Conservation (phyloP, 2,797 vertebrate genomes). For the Antennarius maculatus region DNA sequence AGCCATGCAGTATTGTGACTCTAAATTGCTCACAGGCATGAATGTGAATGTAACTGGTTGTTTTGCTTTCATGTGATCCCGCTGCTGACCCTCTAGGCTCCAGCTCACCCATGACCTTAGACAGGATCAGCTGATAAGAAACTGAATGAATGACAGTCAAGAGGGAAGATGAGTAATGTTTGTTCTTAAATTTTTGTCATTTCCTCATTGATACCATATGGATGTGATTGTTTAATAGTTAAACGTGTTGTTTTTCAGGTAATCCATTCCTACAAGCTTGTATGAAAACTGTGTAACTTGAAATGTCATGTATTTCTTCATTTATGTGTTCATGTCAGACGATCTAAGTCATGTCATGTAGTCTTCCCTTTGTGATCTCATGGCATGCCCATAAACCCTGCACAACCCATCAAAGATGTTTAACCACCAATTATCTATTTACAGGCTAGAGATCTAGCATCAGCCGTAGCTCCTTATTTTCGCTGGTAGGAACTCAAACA, state of each 20-base stretch:
- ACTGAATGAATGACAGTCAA: neutral
- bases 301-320: constrained; percentile 34
- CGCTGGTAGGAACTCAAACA: constrained; percentile 20
- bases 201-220: constrained; percentile 14
- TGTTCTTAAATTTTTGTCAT: neutral
- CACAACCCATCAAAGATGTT: constrained; percentile 52
- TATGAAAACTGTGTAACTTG: constrained; percentile 26
- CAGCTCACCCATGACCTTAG: neutral
- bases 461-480: constrained; percentile 33
- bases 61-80: no score
- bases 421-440: constrained; percentile 60
- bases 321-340: constrained; percentile 9
- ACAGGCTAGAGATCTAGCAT: constrained; percentile 46
- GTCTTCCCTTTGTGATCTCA: constrained; percentile 50
- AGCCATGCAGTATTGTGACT: no score
- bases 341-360: constrained; percentile 27
- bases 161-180: constrained; percentile 1
- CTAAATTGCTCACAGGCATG: no score
- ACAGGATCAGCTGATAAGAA: no score
- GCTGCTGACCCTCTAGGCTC: no score
- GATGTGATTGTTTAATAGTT: constrained; percentile 5
- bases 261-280: neutral
- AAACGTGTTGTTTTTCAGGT: constrained; percentile 4
- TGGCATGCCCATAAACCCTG: constrained; percentile 41
- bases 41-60: no score